These are phyloP conservation scores for Pseudonaja textilis DNA, from an alignment of 2,113 vertebrate genomes.

Conservation along the genomic window DNA sequence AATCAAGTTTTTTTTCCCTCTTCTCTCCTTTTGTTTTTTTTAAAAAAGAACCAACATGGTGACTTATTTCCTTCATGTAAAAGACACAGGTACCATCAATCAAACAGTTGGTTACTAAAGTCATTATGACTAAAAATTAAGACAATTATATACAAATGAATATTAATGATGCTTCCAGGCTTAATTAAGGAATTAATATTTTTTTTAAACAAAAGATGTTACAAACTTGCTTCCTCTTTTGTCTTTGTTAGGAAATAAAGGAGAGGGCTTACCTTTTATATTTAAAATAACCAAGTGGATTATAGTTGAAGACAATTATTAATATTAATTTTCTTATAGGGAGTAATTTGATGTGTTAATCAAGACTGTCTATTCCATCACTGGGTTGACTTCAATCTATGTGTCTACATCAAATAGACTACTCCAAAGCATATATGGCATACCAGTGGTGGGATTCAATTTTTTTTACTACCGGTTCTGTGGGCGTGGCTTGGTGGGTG, in stretches of 20 bases:
- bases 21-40: slow-evolving; percentile 59
- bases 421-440: background rate
- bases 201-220: slow-evolving; percentile 62
- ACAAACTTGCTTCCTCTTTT: slow-evolving; percentile 57
- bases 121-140: slow-evolving; percentile 81
- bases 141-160: slow-evolving; percentile 82
- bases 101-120: slow-evolving; percentile 80
- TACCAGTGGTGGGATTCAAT: too few species aligned
- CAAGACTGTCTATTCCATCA: slow-evolving; percentile 31
- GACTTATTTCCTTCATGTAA: slow-evolving; percentile 70
- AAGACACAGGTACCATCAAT: slow-evolving; percentile 78
- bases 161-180: slow-evolving; percentile 77
- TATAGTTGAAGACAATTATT: slow-evolving; percentile 54
- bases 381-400: slow-evolving; percentile 6
- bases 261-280: slow-evolving; percentile 59
- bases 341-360: slow-evolving; percentile 58
- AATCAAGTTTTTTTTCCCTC: slow-evolving; percentile 69
- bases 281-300: slow-evolving; percentile 43
- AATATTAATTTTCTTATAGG: slow-evolving; percentile 40
- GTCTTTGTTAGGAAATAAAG: slow-evolving; percentile 54
- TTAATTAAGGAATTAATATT: slow-evolving; percentile 72
- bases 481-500: too few species aligned
- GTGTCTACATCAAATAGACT: background rate
- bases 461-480: too few species aligned
- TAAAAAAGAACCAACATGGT: slow-evolving; percentile 49